These are phyloP conservation scores for Malurus melanocephalus DNA, from an alignment of 2,113 vertebrate genomes.

Conservation along the genomic window DNA sequence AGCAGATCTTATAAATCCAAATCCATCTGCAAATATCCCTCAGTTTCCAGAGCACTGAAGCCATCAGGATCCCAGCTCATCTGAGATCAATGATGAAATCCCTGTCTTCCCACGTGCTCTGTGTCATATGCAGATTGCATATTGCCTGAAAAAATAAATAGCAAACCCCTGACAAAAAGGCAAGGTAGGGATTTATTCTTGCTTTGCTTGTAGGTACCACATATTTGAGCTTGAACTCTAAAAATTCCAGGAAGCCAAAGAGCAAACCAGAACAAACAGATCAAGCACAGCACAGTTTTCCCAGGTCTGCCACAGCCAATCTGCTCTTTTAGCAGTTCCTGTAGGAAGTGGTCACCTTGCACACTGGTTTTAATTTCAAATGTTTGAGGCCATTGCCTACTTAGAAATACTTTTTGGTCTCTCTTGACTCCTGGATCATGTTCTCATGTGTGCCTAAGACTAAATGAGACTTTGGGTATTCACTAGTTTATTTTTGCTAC, in stretches of 20 bases:
- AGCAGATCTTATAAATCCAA: conserved; percentile 9
- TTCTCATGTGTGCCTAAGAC: background rate
- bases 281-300: background rate
- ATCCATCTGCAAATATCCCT: conserved; percentile 48
- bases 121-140: background rate
- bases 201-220: background rate
- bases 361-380: background rate
- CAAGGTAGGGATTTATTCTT: conserved; percentile 24
- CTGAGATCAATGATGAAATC: background rate
- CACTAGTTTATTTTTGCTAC: background rate
- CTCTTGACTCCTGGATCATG: background rate
- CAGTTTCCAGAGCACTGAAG: background rate
- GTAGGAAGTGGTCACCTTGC: background rate
- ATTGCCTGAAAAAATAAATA: conserved; percentile 57
- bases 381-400: background rate
- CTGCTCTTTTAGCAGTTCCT: background rate
- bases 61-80: background rate
- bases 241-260: conserved; percentile 53
- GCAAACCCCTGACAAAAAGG: background rate
- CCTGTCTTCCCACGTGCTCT: background rate
- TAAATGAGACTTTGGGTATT: background rate
- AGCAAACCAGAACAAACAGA: conserved; percentile 13
- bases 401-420: background rate
- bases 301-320: background rate
- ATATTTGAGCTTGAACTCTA: background rate